Evolutionary conservation across 2,888 invertebrate species (phyloP).

Genomic region (Limnephilus auricula): DNA sequence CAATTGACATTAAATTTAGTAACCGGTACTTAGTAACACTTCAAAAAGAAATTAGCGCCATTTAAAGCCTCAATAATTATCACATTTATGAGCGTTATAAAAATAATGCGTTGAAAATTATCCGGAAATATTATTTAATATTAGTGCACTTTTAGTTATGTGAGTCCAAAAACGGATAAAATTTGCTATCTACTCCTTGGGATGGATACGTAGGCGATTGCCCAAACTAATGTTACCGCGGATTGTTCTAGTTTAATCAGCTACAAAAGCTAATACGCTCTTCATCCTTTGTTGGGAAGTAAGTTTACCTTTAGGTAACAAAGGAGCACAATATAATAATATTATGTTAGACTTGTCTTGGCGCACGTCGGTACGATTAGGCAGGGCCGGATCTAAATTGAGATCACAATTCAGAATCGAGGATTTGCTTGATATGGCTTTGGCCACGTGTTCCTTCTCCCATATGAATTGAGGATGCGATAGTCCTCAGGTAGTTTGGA

Average conservation of each 20-base stretch:
- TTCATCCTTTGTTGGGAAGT: conserved; percentile 19
- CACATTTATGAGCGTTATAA: conserved; percentile 60
- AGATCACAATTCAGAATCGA: too few relatives aligned
- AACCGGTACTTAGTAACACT: conserved; percentile 21
- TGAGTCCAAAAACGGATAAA: neutral
- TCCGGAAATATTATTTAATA: neutral
- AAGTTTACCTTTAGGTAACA: conserved; percentile 16
- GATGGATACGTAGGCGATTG: neutral
- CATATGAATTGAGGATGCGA: neutral
- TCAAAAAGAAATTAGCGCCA: conserved; percentile 52
- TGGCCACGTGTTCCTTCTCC: neutral
- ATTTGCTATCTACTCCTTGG: neutral
- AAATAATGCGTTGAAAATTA: conserved; percentile 32
- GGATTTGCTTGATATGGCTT: neutral
- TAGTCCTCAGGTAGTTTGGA: neutral
- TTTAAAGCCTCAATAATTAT: conserved; percentile 60
- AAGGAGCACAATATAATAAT: neutral
- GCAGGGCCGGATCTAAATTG: neutral
- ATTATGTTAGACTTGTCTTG: neutral
- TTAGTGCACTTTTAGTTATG: neutral
- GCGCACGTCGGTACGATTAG: neutral
- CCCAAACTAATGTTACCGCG: neutral
- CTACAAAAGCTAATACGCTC: conserved; percentile 14
- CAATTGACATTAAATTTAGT: conserved; percentile 41
- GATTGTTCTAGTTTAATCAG: neutral